Evolutionary conservation across 2,888 invertebrate species (phyloP).

Genomic region (Choreutis nemorana): DNA sequence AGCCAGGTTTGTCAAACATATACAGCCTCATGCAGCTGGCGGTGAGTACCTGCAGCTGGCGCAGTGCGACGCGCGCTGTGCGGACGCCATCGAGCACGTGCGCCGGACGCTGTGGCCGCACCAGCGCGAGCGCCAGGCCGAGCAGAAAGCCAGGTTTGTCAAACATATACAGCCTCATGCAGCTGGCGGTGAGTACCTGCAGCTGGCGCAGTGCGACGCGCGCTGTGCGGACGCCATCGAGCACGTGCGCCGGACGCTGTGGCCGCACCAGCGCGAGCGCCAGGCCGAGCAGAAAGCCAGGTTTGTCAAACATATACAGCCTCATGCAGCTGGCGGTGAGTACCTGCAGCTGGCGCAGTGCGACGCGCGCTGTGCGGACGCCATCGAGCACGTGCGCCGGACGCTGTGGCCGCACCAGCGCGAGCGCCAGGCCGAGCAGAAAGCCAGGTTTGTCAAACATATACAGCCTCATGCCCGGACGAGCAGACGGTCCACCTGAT

Average conservation of each 20-base stretch:
- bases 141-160: constrained; percentile 72
- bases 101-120: constrained; percentile 82
- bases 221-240: constrained; percentile 75
- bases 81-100: constrained; percentile 73
- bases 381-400: constrained; percentile 75
- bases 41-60: constrained; percentile 80
- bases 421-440: constrained; percentile 79
- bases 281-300: constrained; percentile 77
- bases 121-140: constrained; percentile 80
- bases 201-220: constrained; percentile 75
- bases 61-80: constrained; percentile 74
- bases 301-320: too few relatives aligned
- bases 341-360: constrained; percentile 77
- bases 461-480: too few relatives aligned
- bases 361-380: constrained; percentile 74
- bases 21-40: constrained; percentile 84
- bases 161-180: too few relatives aligned
- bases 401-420: constrained; percentile 84
- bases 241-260: constrained; percentile 75
- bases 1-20: too few relatives aligned
- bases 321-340: constrained; percentile 84
- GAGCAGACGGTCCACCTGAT: too few relatives aligned
- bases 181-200: constrained; percentile 80
- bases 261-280: constrained; percentile 83
- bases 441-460: too few relatives aligned